These are phyloP conservation scores for Heloderma charlesbogerti DNA, from an alignment of 2,113 vertebrate species.

Conservation along the genomic window DNA sequence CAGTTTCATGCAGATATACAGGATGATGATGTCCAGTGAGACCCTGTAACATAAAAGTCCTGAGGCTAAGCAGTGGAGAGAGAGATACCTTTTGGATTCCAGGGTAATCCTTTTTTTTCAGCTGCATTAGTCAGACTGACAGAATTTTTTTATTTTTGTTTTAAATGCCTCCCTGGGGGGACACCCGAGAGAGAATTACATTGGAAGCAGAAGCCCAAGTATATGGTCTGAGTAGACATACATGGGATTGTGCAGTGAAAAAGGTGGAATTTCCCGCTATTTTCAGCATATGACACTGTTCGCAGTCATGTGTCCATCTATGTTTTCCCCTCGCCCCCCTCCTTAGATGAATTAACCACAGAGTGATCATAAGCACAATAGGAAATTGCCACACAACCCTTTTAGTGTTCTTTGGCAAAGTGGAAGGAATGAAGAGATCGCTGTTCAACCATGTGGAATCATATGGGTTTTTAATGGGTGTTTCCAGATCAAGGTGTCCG, in stretches of 20 bases:
- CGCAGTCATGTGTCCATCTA: too few species aligned
- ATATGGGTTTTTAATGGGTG: too few species aligned
- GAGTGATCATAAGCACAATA: neutral
- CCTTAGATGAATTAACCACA: neutral
- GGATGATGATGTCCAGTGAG: too few species aligned
- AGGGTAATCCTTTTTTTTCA: neutral
- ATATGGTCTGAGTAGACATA: neutral
- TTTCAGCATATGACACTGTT: neutral
- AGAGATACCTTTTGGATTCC: too few species aligned
- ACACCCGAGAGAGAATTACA: neutral
- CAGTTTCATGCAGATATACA: too few species aligned
- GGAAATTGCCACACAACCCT: neutral
- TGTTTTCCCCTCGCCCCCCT: too few species aligned
- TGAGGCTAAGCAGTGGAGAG: too few species aligned
- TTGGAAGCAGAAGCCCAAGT: neutral
- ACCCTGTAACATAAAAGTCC: too few species aligned
- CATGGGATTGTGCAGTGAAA: neutral
- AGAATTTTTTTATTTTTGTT: too few species aligned
- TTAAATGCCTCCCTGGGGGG: neutral
- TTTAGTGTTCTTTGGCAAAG: neutral
- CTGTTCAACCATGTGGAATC: neutral
- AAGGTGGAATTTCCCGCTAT: neutral
- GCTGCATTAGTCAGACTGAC: neutral
- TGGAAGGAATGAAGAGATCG: neutral
- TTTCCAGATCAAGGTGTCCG: neutral